These are phyloP conservation scores for Gobio gobio DNA, from an alignment of 2,113 vertebrate species.

Conservation along the genomic window DNA sequence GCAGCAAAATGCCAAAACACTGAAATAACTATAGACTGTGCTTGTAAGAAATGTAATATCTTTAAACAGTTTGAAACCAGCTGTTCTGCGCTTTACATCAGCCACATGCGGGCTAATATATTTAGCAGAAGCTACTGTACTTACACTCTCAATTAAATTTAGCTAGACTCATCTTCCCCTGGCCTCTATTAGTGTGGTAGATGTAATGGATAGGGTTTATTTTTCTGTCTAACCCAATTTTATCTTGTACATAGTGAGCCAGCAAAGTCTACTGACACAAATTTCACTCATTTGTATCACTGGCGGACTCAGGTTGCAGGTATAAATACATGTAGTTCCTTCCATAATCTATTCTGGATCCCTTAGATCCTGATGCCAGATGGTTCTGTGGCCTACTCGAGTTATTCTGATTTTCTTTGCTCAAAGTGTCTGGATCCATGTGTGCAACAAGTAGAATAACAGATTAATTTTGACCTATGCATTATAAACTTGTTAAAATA, in stretches of 20 bases:
- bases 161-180: constrained; percentile 52
- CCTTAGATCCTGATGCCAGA: constrained; percentile 8
- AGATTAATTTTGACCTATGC: constrained; percentile 14
- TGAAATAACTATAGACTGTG: constrained; percentile 3
- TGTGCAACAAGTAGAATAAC: constrained; percentile 18
- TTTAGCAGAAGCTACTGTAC: constrained; percentile 39
- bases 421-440: constrained; percentile 1
- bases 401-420: constrained; percentile 41
- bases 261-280: constrained; percentile 35
- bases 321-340: constrained; percentile 41
- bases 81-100: constrained; percentile 34
- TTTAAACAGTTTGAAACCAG: constrained; percentile 35
- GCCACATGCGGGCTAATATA: constrained; percentile 26
- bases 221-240: constrained; percentile 66
- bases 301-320: background rate
- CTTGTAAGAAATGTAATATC: constrained; percentile 13
- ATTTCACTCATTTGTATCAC: constrained; percentile 45
- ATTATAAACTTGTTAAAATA: background rate
- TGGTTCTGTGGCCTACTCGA: constrained; percentile 30
- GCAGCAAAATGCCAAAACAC: constrained; percentile 19
- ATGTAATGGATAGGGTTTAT: constrained; percentile 67
- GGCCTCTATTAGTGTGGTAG: constrained; percentile 61
- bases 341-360: constrained; percentile 41
- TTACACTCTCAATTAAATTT: constrained; percentile 65
- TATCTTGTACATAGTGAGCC: constrained; percentile 60